Evolutionary conservation across 2,113 vertebrate genomes (phyloP), one percentile per base, ranked within the genome.

Genomic region (Maccullochella peelii): DNA sequence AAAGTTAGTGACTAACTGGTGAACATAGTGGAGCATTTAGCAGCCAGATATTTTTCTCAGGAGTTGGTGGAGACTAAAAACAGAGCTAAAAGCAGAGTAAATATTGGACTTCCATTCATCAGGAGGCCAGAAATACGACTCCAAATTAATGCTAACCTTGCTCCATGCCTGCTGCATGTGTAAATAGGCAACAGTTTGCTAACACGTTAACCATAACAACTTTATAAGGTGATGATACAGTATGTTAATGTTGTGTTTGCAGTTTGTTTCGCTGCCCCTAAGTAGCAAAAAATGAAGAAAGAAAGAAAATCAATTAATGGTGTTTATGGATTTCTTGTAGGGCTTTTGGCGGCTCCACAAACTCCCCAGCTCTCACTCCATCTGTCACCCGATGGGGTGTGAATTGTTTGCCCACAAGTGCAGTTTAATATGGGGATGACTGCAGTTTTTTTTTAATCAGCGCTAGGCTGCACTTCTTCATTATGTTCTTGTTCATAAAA

Each of bases 401-500:
- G 73, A 73, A 71, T 6, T 50, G 47, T 68, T 73, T 73, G 44
- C 57, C 88, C 79, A 80, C 47, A 27, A 38, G 54, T 47, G 5
- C 8, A 23, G 20, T 73, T 86, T 70, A 80, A 82, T 68, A 49
- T 33, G 25, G 27, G 62, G 14, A 78, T 75, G 62, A 80, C 58
- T 75, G 52, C 62, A 38, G 23, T 33, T 82, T 44, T 42, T 78
- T 79, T 54, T n/a, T n/a, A n/a, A 57, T 76, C 38, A 80, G 54
- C 40, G 6, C 73, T 36, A n/a, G 0, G 36, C 36, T n/a, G n/a
- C 68, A 52, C 30, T 16, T 52, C 44, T 74, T 87, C 40, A 89
- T 81, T 75, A 65, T 50, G 49, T 40, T 80, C 50, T 12, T 77
- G 61, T 76, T 73, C 77, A 79, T 83, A 72, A 85, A 78, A 59